Conservation (phyloP, 1,140 invertebrate genomes). For the Anagrus nilaparvatae region DNA sequence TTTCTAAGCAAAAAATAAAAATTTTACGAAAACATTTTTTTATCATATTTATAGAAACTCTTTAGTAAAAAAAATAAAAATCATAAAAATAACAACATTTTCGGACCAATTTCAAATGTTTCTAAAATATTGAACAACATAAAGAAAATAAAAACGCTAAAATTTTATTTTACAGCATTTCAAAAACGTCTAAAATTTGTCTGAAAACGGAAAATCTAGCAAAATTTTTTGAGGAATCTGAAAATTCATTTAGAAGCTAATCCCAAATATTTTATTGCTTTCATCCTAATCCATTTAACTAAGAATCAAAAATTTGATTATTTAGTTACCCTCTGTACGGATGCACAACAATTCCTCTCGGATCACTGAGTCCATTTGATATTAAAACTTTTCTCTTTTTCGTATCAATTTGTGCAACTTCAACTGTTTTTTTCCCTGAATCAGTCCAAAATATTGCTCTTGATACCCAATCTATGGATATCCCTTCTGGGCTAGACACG, state of each 20-base stretch:
- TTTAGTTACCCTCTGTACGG: conserved; percentile 65
- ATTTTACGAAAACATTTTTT: conserved; percentile 3
- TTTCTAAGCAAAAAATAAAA: conserved; percentile 50
- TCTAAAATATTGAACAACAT: too few species aligned
- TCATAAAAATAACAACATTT: too few species aligned
- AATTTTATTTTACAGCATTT: too few species aligned
- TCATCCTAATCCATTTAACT: too few species aligned
- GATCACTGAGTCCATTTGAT: conserved; percentile 71
- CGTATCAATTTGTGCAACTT: conserved; percentile 80
- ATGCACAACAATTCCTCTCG: conserved; percentile 90
- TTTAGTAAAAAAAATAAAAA: too few species aligned
- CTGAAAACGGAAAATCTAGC: too few species aligned
- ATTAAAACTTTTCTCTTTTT: conserved; percentile 67
- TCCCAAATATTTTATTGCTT: too few species aligned
- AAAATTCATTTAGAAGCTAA: too few species aligned
- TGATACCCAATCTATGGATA: conserved; percentile 86
- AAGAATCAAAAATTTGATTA: conserved; percentile 3
- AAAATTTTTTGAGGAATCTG: too few species aligned
- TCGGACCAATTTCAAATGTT: too few species aligned
- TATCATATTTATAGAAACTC: background rate
- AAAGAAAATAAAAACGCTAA: too few species aligned
- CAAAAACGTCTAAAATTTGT: too few species aligned
- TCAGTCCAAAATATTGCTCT: conserved; percentile 96
- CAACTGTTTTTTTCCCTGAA: conserved; percentile 77
- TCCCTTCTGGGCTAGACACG: conserved; percentile 81